Base-by-base conservation (phyloP, 1,140 invertebrate species). In the Musca vetustissima region DNA sequence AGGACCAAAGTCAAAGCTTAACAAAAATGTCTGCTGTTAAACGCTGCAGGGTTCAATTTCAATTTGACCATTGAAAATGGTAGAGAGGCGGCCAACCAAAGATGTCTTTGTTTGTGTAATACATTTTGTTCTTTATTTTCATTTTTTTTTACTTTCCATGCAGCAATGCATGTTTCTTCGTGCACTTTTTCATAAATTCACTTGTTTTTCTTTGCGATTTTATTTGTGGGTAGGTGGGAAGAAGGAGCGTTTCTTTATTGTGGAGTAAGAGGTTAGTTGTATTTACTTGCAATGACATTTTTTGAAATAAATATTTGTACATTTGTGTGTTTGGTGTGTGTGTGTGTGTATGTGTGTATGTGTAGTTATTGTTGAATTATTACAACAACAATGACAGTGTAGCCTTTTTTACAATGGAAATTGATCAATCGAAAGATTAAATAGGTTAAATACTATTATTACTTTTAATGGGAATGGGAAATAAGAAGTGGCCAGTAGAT, bases 1-100 rank as follows among this genome's bases (percentile, higher is more conserved):
- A 43, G 6, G 36, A 43, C 36, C 36, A 43, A 43, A 43, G 36
- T 43, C 36, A 43, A 43, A 2, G 36, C 36, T 43, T 43, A 43
- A 43, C 7, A n/a, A 57, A 21, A 61, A 36, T 36, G 57, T 36
- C 57, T 61, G 57, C 57, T 61, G 57, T 61, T 61, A 61, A 61
- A 61, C 57, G 19, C 57, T 28, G 21, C 17, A 61, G 57, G 57
- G 57, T 61, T 61, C 57, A 61, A 61, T 61, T 61, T 61, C 57
- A 61, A 61, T 61, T 61, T 61, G 36, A 36, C 28, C 57, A 61
- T 61, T 43, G 6, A 43, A 43, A 43, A 4, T 43, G 36, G 36
- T 43, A 43, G 28, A 2, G 36, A 43, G 36, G 36, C 36, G 36
- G 11, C 36, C 36, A 43, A 13, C 36, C 36, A 43, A 13, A 43